Conservation (phyloP, 2,888 invertebrate species). For the Zelleria hepariella region DNA sequence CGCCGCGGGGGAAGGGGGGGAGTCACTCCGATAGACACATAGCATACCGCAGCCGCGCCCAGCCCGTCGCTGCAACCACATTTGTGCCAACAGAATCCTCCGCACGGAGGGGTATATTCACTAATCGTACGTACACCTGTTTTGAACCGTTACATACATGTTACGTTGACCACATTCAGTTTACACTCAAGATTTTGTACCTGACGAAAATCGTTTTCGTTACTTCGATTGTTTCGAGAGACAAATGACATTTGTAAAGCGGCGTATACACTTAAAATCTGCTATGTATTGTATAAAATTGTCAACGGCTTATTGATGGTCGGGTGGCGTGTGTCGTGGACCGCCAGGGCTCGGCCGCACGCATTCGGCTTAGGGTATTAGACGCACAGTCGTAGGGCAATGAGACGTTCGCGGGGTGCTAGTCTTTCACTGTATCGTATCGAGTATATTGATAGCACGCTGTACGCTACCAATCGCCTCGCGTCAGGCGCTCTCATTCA, state of each 20-base stretch:
- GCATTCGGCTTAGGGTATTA: slow-evolving; percentile 7
- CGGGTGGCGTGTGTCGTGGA: slow-evolving; percentile 4
- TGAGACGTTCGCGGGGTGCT: slow-evolving; percentile 23
- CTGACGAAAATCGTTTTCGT: slow-evolving; percentile 21
- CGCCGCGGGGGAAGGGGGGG: slow-evolving; percentile 21
- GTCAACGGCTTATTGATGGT: background rate
- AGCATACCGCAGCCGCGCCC: slow-evolving; percentile 18
- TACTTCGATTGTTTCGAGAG: slow-evolving; percentile 15
- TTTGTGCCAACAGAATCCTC: slow-evolving; percentile 22
- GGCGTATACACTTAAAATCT: slow-evolving; percentile 18
- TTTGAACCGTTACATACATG: background rate
- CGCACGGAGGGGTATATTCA: slow-evolving; percentile 1
- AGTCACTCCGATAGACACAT: background rate
- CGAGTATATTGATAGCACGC: slow-evolving; percentile 24
- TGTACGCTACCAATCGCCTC: too few species aligned
- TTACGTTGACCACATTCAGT: background rate
- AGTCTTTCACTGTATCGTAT: slow-evolving; percentile 26
- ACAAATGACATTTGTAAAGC: slow-evolving; percentile 9
- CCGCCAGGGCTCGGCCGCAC: slow-evolving; percentile 9
- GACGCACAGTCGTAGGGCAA: slow-evolving; percentile 16
- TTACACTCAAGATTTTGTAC: slow-evolving; percentile 15
- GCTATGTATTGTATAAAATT: background rate
- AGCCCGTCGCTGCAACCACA: slow-evolving; percentile 7
- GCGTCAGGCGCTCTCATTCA: slow-evolving; percentile 24
- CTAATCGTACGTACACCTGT: slow-evolving; percentile 1